phyloP scores from a whole-genome alignment of 2,797 vertebrate species.

The Sternotherus odoratus region DNA sequence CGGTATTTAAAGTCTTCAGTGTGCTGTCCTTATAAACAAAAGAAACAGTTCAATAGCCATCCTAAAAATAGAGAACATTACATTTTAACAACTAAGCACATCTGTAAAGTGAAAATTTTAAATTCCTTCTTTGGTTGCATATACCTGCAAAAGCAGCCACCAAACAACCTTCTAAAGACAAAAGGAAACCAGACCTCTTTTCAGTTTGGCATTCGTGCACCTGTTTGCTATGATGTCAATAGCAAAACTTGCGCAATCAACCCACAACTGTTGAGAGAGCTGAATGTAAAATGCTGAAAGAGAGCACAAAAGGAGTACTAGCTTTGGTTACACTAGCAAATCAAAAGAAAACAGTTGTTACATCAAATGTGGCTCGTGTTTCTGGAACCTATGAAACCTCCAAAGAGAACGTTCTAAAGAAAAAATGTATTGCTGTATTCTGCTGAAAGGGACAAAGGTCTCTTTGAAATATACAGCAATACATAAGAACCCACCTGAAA shows the following conservation, averaged over 20 bases:
- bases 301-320: neutral
- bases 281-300: neutral
- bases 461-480: neutral
- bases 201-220: neutral
- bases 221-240: neutral
- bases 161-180: neutral
- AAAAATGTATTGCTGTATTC: neutral
- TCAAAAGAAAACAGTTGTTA: neutral
- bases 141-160: neutral
- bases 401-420: neutral
- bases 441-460: neutral
- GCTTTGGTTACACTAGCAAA: neutral
- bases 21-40: neutral
- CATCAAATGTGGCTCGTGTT: neutral
- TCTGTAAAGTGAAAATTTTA: neutral
- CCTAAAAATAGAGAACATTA: neutral
- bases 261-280: neutral
- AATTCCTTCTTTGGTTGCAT: neutral
- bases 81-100: rapidly evolving
- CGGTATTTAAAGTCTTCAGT: neutral
- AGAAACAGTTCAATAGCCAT: neutral
- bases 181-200: neutral
- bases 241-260: neutral
- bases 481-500: neutral
- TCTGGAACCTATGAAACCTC: neutral